These are phyloP conservation scores for Julus scandinavius DNA, from an alignment of 2,888 invertebrate species.

Conservation along the genomic window DNA sequence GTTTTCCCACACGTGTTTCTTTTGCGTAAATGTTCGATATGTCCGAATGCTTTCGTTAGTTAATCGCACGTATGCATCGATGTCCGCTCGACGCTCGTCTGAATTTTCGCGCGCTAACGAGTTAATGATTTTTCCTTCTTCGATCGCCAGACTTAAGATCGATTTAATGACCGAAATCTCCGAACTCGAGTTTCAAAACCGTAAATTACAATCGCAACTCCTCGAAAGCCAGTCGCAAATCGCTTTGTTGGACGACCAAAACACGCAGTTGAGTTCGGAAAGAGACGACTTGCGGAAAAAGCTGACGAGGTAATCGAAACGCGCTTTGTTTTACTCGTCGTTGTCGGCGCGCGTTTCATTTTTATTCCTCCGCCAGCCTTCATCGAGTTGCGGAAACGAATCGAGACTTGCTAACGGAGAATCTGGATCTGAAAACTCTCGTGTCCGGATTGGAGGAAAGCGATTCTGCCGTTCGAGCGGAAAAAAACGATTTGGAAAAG, in stretches of 20 bases:
- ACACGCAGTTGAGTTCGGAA: neutral
- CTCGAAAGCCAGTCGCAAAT: conserved; percentile 42
- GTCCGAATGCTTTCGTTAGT: too few relatives aligned
- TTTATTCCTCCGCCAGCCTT: too few relatives aligned
- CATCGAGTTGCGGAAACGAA: neutral
- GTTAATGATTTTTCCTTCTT: neutral
- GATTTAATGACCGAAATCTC: conserved; percentile 49
- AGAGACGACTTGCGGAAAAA: neutral
- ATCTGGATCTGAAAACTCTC: neutral
- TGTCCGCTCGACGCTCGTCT: too few relatives aligned
- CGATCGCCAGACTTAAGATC: neutral
- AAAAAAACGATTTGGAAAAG: neutral
- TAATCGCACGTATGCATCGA: too few relatives aligned
- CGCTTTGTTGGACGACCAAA: conserved; percentile 40
- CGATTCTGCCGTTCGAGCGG: neutral
- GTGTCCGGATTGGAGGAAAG: neutral
- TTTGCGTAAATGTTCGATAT: too few relatives aligned
- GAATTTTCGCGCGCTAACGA: too few relatives aligned
- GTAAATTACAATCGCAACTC: conserved; percentile 50
- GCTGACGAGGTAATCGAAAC: neutral
- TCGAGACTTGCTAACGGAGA: neutral
- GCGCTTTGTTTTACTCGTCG: neutral
- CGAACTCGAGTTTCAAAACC: conserved; percentile 52
- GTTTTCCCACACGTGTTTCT: too few relatives aligned
- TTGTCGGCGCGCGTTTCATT: too few relatives aligned